Conservation (phyloP, 2,888 invertebrate species). For the Neuroscelio doddi region DNA sequence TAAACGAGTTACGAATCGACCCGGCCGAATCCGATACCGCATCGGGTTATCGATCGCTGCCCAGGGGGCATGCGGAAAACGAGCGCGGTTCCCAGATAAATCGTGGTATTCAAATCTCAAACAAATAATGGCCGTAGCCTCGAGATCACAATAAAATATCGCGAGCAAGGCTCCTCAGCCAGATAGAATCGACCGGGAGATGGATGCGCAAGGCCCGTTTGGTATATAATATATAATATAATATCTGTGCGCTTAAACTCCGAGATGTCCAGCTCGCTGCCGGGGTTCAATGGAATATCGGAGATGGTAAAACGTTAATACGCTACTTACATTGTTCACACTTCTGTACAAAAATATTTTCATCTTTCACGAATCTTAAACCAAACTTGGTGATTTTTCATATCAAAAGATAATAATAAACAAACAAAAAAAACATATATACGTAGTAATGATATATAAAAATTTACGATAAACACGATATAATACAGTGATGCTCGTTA, state of each 20-base stretch:
- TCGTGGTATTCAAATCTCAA: slow-evolving; percentile 42
- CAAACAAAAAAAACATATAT: too few relatives aligned
- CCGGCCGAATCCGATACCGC: slow-evolving; percentile 37
- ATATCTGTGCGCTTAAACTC: slow-evolving; percentile 3
- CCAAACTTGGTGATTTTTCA: too few relatives aligned
- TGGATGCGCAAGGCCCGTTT: slow-evolving; percentile 27
- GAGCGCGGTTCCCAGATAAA: slow-evolving; percentile 47
- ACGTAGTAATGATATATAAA: too few relatives aligned
- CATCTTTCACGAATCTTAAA: too few relatives aligned
- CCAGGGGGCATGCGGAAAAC: slow-evolving; percentile 42
- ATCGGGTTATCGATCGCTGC: slow-evolving; percentile 46
- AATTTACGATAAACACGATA: too few relatives aligned
- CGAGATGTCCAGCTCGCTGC: slow-evolving; percentile 20
- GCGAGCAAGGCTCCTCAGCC: slow-evolving; percentile 23
- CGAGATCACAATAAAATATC: slow-evolving; percentile 51
- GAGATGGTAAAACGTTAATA: slow-evolving; percentile 48
- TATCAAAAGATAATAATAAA: too few relatives aligned
- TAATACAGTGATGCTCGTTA: too few relatives aligned
- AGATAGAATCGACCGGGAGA: slow-evolving; percentile 47
- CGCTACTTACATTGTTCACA: slow-evolving; percentile 30
- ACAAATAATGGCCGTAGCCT: slow-evolving; percentile 40
- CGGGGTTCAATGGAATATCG: slow-evolving; percentile 50
- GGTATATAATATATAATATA: slow-evolving; percentile 8
- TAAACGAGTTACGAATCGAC: slow-evolving; percentile 26
- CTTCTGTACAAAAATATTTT: background rate